phyloP scores from a whole-genome alignment of 2,888 invertebrate species.

The Eristalis arbustorum region DNA sequence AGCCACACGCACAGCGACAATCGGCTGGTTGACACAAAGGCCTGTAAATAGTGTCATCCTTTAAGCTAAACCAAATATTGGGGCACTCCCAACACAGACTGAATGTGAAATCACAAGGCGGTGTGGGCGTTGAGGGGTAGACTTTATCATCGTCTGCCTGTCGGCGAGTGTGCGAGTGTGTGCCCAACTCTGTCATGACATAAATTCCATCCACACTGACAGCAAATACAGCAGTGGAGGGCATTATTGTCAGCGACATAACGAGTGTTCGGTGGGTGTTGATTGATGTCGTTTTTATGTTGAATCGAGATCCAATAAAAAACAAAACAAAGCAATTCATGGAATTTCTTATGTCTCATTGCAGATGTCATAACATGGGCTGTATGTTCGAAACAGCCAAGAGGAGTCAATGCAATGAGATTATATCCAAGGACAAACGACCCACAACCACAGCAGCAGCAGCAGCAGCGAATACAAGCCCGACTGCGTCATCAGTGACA shows the following conservation, averaged over 20 bases:
- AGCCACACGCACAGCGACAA: not conserved
- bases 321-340: slow-evolving; percentile 21
- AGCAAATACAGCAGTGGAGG: not conserved
- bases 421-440: slow-evolving; percentile 68
- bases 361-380: slow-evolving; percentile 96
- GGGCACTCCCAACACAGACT: slow-evolving; percentile 47
- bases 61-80: slow-evolving; percentile 57
- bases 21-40: slow-evolving; percentile 25
- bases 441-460: slow-evolving; percentile 54
- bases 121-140: not conserved
- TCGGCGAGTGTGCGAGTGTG: not conserved
- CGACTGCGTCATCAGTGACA: not conserved
- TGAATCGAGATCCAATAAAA: not conserved
- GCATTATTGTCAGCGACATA: not conserved
- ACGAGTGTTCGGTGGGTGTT: slow-evolving; percentile 29
- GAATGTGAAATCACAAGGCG: slow-evolving; percentile 42
- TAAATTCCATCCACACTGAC: not conserved
- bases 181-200: not conserved
- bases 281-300: slow-evolving; percentile 45
- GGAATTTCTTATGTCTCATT: slow-evolving; percentile 79
- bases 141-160: slow-evolving; percentile 27
- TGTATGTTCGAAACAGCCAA: slow-evolving; percentile 87
- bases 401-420: slow-evolving; percentile 70
- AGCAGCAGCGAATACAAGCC: slow-evolving; percentile 17
- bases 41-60: slow-evolving; percentile 24